Percentiles rank a stretch among this genome's conserved stretches.
Conservation (phyloP, 2,797 vertebrate genomes). For the Malacoctenus gilli region DNA sequence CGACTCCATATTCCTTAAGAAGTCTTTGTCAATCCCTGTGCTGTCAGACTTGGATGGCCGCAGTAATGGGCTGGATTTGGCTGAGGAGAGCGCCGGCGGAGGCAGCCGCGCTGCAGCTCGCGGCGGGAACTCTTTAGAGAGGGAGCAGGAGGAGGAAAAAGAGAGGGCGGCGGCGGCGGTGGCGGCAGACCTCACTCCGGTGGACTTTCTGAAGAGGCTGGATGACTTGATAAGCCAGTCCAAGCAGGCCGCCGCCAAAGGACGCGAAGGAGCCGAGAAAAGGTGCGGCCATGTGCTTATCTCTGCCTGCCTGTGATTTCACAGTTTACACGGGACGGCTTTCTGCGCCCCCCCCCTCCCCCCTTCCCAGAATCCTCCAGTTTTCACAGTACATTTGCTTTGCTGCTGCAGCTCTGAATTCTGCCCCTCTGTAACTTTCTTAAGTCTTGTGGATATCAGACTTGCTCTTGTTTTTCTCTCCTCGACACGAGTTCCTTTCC, state of each 20-base stretch:
- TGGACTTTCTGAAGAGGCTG: slow-evolving; percentile 87
- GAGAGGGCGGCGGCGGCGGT: slow-evolving; percentile 1
- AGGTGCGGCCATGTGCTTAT: no score
- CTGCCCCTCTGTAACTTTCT: no score
- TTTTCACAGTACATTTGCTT: no score
- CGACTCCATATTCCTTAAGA: slow-evolving; percentile 93
- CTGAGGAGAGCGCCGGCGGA: slow-evolving; percentile 32
- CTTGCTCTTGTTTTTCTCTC: no score
- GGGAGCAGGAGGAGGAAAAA: background rate
- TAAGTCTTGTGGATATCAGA: no score
- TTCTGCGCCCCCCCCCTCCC: background rate
- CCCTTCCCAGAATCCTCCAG: background rate
- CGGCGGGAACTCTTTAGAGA: slow-evolving; percentile 9
- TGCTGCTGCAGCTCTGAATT: no score
- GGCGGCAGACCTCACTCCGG: slow-evolving; percentile 76
- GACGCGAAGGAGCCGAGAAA: slow-evolving; percentile 72
- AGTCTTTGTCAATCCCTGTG: slow-evolving; percentile 86
- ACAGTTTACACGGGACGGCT: no score
- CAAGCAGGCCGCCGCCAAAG: slow-evolving; percentile 85
- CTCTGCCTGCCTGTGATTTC: no score
- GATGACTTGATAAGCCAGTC: slow-evolving; percentile 87
- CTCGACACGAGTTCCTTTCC: no score
- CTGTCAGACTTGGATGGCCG: slow-evolving; percentile 67
- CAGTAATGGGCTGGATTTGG: slow-evolving; percentile 51
- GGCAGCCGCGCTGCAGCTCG: slow-evolving; percentile 3